Evolutionary conservation across 2,797 vertebrate species (phyloP).

Genomic region (Rachycentron canadum): DNA sequence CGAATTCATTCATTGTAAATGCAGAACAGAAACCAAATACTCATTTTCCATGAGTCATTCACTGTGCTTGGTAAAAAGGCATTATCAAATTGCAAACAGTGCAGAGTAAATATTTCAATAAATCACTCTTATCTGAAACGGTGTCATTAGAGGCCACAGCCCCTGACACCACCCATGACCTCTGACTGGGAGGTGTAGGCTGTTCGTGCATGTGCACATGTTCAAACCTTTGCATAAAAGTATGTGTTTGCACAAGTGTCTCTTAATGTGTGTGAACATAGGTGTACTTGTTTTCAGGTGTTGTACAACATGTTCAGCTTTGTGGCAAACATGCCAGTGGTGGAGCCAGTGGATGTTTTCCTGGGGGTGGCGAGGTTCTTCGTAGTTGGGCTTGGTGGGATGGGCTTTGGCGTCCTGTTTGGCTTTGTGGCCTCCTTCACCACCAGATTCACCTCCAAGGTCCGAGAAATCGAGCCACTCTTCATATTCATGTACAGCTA

Average conservation of each 20-base stretch:
- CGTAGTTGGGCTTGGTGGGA: constrained; percentile 92
- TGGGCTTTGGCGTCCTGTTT: constrained; percentile 92
- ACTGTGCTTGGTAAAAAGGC: constrained; percentile 16
- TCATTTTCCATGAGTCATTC: constrained; percentile 44
- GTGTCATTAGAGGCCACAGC: constrained; percentile 37
- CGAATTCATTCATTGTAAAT: neutral
- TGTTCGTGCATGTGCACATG: neutral
- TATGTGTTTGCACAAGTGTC: neutral
- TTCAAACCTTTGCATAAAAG: neutral
- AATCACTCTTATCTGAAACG: constrained; percentile 57
- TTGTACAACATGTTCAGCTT: constrained; percentile 98
- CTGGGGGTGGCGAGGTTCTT: constrained; percentile 93
- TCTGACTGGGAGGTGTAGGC: neutral
- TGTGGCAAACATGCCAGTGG: constrained; percentile 92
- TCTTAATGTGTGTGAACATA: neutral
- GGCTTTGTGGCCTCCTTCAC: constrained; percentile 96
- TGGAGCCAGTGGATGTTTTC: constrained; percentile 92
- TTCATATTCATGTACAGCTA: constrained; percentile 99
- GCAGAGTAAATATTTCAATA: constrained; percentile 62
- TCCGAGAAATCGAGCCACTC: constrained; percentile 95
- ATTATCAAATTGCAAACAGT: constrained; percentile 65
- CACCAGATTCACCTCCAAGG: constrained; percentile 95
- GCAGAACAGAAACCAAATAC: neutral
- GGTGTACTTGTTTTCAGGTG: constrained; percentile 81
- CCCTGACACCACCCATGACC: constrained; percentile 41